phyloP scores from a whole-genome alignment of 2,888 invertebrate species.

The Zeuzera pyrina region DNA sequence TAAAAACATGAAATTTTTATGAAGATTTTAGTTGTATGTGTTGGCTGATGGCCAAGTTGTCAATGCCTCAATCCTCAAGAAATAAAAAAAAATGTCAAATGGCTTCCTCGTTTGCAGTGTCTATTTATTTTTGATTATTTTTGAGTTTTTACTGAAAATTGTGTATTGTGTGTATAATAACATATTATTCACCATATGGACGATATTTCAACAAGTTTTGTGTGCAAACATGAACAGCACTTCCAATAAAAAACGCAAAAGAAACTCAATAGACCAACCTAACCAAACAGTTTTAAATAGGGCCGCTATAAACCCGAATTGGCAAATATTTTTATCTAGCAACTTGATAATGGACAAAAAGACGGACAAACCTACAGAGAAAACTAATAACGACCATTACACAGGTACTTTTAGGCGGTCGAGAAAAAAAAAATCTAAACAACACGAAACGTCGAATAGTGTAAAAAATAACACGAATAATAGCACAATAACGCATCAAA shows the following conservation, averaged over 20 bases:
- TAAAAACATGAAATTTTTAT: too few species aligned
- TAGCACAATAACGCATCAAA: neutral
- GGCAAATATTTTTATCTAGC: constrained; percentile 52
- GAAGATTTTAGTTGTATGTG: too few species aligned
- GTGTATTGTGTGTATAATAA: constrained; percentile 24
- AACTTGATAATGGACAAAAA: constrained; percentile 43
- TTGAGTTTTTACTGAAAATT: constrained; percentile 36
- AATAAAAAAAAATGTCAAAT: constrained; percentile 45
- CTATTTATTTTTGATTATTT: constrained; percentile 38
- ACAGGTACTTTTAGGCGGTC: constrained; percentile 49
- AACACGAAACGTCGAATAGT: constrained; percentile 10
- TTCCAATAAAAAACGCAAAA: constrained; percentile 51
- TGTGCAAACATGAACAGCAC: constrained; percentile 54
- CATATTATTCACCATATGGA: constrained; percentile 23
- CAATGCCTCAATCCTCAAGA: too few species aligned
- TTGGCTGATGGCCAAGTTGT: too few species aligned
- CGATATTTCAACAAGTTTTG: constrained; percentile 25
- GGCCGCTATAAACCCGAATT: constrained; percentile 54
- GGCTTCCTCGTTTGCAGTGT: constrained; percentile 26
- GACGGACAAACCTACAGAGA: constrained; percentile 31
- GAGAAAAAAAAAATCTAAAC: constrained; percentile 40
- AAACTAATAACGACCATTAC: constrained; percentile 32
- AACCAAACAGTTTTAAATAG: constrained; percentile 41
- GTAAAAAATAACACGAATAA: constrained; percentile 3
- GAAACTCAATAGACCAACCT: constrained; percentile 26